Base-by-base conservation (phyloP, 1,140 invertebrate genomes). In the Callitettix versicolor region DNA sequence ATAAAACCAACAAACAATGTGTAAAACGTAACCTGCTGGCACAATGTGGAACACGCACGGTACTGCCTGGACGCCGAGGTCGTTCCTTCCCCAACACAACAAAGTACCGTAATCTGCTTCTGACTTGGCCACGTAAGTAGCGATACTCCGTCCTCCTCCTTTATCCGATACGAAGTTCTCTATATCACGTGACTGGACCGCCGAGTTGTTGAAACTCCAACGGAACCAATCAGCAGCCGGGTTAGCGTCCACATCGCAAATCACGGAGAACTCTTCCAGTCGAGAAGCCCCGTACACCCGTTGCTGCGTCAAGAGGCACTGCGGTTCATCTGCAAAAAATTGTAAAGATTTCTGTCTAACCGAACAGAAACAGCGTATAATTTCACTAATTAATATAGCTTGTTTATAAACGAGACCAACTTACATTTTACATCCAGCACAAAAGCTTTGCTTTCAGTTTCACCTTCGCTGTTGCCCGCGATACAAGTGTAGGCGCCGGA, bases 371-470 rank as follows among this genome's bases (percentile, higher is more conserved):
- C n/a, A n/a, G n/a, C n/a, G n/a, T n/a, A n/a, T n/a, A n/a, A n/a
- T n/a, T n/a, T n/a, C n/a, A n/a, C n/a, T n/a, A n/a, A n/a, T n/a
- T n/a, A n/a, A n/a, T n/a, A n/a, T n/a, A n/a, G n/a, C n/a, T n/a
- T n/a, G n/a, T n/a, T n/a, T n/a, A n/a, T n/a, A n/a, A n/a, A n/a
- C n/a, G n/a, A n/a, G n/a, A n/a, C 42, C 3, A 62, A 82, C 85
- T 88, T 75, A 93, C 88, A 91, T 79, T 89, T 88, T 43, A 92
- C 85, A 69, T 90, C 84, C 60, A 93, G 71, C 61, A 81, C 76
- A 3, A 91, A 77, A 2, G 79, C 76, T 65, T 90, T 89, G 68
- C 88, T 91, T 61, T 85, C 82, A 0, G 86, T 86, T 63, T 91
- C 87, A 7, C 89, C 89, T 67, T 91, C 81, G 53, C 81, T 76